Evolutionary conservation across 2,888 invertebrate genomes (phyloP).

Genomic region (Meghimatium bilineatum): DNA sequence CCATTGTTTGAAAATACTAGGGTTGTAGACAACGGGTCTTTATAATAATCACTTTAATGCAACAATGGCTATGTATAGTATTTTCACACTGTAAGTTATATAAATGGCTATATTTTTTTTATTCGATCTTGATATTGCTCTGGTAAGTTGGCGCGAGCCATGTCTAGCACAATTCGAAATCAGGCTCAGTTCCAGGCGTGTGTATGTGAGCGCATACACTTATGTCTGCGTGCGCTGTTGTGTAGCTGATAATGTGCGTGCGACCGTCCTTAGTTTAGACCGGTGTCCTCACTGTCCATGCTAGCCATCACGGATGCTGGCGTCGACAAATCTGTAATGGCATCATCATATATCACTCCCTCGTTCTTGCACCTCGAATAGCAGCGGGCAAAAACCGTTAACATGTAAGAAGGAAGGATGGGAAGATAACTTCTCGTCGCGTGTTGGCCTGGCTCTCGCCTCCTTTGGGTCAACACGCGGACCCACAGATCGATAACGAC

Average conservation of each 20-base stretch:
- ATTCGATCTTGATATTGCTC: not conserved
- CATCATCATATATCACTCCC: constrained; percentile 4
- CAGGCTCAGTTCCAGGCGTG: not conserved
- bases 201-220: constrained; percentile 14
- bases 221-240: constrained; percentile 17
- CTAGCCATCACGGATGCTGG: not conserved
- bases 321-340: not conserved
- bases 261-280: not conserved
- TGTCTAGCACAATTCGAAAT: not conserved
- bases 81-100: not conserved
- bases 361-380: not conserved
- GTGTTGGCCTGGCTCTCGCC: not conserved
- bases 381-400: not conserved
- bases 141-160: not conserved
- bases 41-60: not conserved
- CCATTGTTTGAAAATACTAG: not conserved
- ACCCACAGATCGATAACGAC: constrained; percentile 25
- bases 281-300: constrained; percentile 19
- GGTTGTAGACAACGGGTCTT: not conserved
- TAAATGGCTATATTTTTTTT: not conserved
- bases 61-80: not conserved
- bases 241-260: not conserved
- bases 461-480: constrained; percentile 7
- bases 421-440: not conserved
- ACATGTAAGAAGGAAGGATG: not conserved